Conservation (phyloP, 2,797 vertebrate species). For the Synanceia verrucosa region DNA sequence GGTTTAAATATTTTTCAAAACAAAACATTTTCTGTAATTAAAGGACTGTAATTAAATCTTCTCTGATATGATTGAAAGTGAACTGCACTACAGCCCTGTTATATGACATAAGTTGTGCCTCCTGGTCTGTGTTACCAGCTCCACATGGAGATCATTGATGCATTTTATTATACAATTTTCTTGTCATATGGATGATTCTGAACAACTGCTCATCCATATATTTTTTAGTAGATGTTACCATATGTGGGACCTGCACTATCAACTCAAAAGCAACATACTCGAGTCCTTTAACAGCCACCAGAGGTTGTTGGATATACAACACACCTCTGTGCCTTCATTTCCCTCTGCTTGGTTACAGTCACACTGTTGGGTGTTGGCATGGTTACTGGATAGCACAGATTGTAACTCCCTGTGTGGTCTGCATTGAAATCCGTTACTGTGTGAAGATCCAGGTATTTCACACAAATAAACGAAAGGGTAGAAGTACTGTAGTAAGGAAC, state of each 20-base stretch:
- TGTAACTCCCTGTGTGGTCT: not conserved
- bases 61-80: not conserved
- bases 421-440: not conserved
- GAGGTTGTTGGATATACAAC: slow-evolving; percentile 60
- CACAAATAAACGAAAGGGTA: not conserved
- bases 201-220: slow-evolving; percentile 13
- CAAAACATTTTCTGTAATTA: not conserved
- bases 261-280: slow-evolving; percentile 23
- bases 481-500: not conserved
- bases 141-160: slow-evolving; percentile 4
- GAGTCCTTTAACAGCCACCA: slow-evolving; percentile 60
- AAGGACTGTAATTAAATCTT: not conserved
- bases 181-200: slow-evolving; percentile 30
- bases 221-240: slow-evolving; percentile 14
- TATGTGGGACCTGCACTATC: slow-evolving; percentile 11
- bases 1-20: not conserved
- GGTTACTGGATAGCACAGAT: slow-evolving; percentile 15
- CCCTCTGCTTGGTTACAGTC: slow-evolving; percentile 40
- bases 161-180: slow-evolving; percentile 18
- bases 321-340: slow-evolving; percentile 76
- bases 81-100: slow-evolving; percentile 21
- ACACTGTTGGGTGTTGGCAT: slow-evolving; percentile 20
- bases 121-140: slow-evolving; percentile 20
- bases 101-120: slow-evolving; percentile 13
- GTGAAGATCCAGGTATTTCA: not conserved